A percentile compares a stretch with the other conserved stretches of the same genome.
These are phyloP conservation scores for Stictonetta naevosa DNA, from an alignment of 2,113 vertebrate genomes.

Conservation along the genomic window DNA sequence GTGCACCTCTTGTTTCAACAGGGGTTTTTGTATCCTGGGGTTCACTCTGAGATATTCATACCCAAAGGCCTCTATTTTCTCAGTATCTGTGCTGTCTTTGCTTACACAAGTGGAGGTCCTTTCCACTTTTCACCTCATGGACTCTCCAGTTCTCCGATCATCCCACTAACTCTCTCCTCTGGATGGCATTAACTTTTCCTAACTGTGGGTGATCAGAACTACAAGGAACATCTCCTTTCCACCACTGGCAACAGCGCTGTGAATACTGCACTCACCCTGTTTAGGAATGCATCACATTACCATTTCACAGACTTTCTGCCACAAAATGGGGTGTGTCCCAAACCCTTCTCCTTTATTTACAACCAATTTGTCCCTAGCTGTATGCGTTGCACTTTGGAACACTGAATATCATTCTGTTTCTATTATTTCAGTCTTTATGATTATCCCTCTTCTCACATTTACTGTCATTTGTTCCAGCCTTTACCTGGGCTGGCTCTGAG, in stretches of 20 bases:
- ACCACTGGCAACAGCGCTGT: not conserved
- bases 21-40: not conserved
- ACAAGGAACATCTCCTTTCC: not conserved
- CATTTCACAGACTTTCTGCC: slow-evolving; percentile 40
- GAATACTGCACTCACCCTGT: not conserved
- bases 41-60: not conserved
- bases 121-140: not conserved
- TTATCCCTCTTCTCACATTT: not conserved
- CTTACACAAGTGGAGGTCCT: not conserved
- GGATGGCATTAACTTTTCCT: not conserved
- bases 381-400: not conserved
- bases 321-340: not conserved
- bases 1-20: not conserved
- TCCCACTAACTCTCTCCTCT: not conserved
- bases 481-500: not conserved
- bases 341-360: not conserved
- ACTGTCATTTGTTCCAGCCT: not conserved
- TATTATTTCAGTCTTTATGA: not conserved
- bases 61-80: not conserved
- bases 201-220: not conserved
- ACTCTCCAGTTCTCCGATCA: not conserved
- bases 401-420: not conserved
- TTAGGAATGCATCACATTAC: not conserved
- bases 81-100: not conserved
- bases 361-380: not conserved